A percentile compares a stretch with the other conserved stretches of the same genome.
These are phyloP conservation scores for Marronus borbonicus DNA, from an alignment of 2,888 invertebrate species.

Conservation along the genomic window DNA sequence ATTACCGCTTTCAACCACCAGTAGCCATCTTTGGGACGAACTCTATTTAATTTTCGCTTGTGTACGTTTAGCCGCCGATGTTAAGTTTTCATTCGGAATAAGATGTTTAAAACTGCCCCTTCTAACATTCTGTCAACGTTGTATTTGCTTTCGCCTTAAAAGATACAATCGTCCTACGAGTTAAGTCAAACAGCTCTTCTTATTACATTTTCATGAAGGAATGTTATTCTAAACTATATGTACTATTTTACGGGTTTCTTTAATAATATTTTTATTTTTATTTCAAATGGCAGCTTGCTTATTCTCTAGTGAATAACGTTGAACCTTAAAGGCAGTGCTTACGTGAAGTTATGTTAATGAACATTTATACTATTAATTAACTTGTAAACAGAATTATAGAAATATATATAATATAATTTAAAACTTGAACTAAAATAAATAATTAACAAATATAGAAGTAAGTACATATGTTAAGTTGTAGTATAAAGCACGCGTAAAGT, in stretches of 20 bases:
- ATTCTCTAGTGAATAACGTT: neutral
- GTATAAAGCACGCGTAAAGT: too few relatives aligned
- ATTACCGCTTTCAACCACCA: slow-evolving; percentile 21
- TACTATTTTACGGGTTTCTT: neutral
- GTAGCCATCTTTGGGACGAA: slow-evolving; percentile 1
- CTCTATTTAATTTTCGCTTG: slow-evolving; percentile 34
- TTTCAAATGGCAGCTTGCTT: slow-evolving; percentile 8
- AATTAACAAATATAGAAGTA: too few relatives aligned
- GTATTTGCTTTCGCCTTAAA: neutral
- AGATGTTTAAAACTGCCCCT: slow-evolving; percentile 3
- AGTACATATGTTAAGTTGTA: too few relatives aligned
- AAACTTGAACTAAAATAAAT: too few relatives aligned
- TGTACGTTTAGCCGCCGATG: neutral
- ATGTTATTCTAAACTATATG: neutral
- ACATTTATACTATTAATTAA: too few relatives aligned
- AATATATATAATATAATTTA: too few relatives aligned
- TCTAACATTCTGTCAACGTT: slow-evolving; percentile 14
- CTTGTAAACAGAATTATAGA: too few relatives aligned
- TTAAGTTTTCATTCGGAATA: slow-evolving; percentile 14
- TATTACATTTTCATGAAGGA: neutral
- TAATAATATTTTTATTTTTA: neutral
- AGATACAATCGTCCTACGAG: neutral
- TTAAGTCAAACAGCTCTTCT: neutral
- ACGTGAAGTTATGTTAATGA: too few relatives aligned
- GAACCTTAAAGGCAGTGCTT: neutral